Percentiles rank a stretch among this genome's conserved stretches.
Conservation (phyloP, 2,797 vertebrate genomes). For the Melanogrammus aeglefinus region DNA sequence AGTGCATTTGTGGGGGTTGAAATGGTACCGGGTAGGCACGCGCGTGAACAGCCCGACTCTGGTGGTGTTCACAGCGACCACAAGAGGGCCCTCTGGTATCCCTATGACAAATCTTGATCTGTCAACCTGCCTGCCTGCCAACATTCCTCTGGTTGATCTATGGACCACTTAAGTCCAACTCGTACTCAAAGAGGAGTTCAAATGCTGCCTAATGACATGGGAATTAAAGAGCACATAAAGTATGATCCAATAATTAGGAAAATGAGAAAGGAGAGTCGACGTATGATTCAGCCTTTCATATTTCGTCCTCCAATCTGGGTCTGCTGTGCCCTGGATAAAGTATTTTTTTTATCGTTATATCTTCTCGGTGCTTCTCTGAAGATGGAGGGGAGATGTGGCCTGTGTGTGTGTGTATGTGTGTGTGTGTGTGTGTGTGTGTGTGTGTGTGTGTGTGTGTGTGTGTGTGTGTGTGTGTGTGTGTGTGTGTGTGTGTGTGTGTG, state of each 20-base stretch:
- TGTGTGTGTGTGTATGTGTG: constrained; percentile 17
- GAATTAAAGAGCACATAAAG: constrained; percentile 25
- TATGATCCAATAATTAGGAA: constrained; percentile 31
- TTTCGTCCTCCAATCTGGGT: constrained; percentile 45
- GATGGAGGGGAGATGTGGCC: background rate
- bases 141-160: constrained; percentile 25
- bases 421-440: constrained; percentile 15
- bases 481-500: constrained; percentile 18
- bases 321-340: constrained; percentile 27
- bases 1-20: background rate
- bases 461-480: constrained; percentile 13
- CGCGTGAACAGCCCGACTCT: background rate
- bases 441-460: constrained; percentile 1
- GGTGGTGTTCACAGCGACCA: constrained; percentile 16
- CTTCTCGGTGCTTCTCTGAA: constrained; percentile 24
- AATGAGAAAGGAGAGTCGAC: constrained; percentile 15
- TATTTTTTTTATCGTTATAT: constrained; percentile 19
- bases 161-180: constrained; percentile 22
- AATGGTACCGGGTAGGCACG: background rate
- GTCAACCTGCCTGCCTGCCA: background rate
- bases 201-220: constrained; percentile 22
- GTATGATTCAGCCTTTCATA: constrained; percentile 14
- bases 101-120: background rate
- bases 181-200: constrained; percentile 14
- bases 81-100: constrained; percentile 25